Percentiles rank a stretch among this genome's conserved stretches.
Conservation (phyloP, 1,140 invertebrate species). For the Brachionus angularis region DNA sequence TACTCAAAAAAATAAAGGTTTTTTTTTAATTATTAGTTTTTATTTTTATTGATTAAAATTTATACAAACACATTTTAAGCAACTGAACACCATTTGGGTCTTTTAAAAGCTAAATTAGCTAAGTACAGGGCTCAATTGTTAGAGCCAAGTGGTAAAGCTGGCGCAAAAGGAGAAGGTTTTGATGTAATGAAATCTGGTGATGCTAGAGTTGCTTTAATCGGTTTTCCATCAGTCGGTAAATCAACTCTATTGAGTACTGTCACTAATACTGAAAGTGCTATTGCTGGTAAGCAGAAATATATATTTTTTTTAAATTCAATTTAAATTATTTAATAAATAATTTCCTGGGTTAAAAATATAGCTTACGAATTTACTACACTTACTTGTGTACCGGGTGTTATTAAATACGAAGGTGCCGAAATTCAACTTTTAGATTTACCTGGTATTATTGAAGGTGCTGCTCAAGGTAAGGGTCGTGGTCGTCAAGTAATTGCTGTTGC, state of each 20-base stretch:
- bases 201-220: constrained; percentile 95
- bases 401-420: constrained; percentile 99
- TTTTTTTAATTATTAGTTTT: no score
- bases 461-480: constrained; percentile 95
- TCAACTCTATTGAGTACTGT: constrained; percentile 83
- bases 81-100: constrained; percentile 92
- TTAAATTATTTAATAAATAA: constrained; percentile 54
- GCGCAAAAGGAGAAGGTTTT: constrained; percentile 78
- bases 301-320: constrained; percentile 46
- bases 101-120: constrained; percentile 90
- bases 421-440: constrained; percentile 97
- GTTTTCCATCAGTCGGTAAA: constrained; percentile 98
- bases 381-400: constrained; percentile 97
- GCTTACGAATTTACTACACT: constrained; percentile 99
- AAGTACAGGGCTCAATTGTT: constrained; percentile 94
- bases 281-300: background rate
- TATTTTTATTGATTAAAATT: no score
- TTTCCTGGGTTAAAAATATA: constrained; percentile 64
- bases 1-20: constrained; percentile 94
- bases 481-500: constrained; percentile 99
- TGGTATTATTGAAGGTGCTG: constrained; percentile 99
- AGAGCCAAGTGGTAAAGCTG: constrained; percentile 93
- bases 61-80: constrained; percentile 70
- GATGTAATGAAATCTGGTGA: constrained; percentile 99
- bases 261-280: constrained; percentile 68